Conservation (phyloP, 2,888 invertebrate species). For the Xestoiulus laeticollis region DNA sequence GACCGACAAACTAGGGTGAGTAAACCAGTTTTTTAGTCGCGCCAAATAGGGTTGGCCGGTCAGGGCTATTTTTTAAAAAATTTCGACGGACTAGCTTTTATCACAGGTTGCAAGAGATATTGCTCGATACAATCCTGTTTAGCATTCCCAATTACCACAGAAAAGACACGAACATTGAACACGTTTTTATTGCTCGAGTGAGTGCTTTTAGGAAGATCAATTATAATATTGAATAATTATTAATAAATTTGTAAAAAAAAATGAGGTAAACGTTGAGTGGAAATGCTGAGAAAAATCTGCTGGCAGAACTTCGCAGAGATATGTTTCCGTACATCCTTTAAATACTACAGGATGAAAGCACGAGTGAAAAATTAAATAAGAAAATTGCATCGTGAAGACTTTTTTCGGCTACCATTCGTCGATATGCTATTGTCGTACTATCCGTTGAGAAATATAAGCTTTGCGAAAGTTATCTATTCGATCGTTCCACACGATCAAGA, state of each 20-base stretch:
- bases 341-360: background rate
- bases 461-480: background rate
- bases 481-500: background rate
- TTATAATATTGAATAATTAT: background rate
- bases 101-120: too few species aligned
- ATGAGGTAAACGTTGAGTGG: constrained; percentile 26
- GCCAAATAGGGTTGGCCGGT: background rate
- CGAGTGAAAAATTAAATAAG: background rate
- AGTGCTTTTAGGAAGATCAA: constrained; percentile 5
- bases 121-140: too few species aligned
- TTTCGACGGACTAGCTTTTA: too few species aligned
- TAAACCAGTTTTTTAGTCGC: background rate
- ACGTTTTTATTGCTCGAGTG: constrained; percentile 10
- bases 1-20: background rate
- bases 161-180: background rate
- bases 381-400: constrained; percentile 8
- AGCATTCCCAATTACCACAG: background rate
- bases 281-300: constrained; percentile 10
- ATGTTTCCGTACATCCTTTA: background rate
- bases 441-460: background rate
- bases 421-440: background rate
- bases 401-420: background rate
- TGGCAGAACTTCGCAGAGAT: background rate
- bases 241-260: background rate
- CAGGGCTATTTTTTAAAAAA: too few species aligned